phyloP scores from a whole-genome alignment of 2,797 vertebrate genomes.

The Epinephelus awoara region DNA sequence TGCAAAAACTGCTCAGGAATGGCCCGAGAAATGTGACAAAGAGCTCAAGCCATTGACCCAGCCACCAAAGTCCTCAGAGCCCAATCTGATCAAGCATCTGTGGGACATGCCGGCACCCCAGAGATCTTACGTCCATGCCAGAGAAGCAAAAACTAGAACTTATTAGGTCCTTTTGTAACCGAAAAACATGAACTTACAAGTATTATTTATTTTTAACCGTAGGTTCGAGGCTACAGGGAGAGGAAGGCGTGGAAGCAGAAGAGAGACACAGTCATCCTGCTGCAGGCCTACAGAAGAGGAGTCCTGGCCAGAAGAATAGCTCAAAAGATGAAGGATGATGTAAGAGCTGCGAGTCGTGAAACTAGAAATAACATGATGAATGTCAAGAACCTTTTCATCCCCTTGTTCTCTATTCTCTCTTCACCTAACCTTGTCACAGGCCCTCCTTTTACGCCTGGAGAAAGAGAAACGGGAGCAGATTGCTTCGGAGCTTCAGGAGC shows the following conservation, averaged over 20 bases:
- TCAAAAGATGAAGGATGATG: constrained; percentile 74
- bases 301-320: constrained; percentile 81
- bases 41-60: too few relatives aligned
- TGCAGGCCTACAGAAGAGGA: constrained; percentile 89
- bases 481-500: constrained; percentile 60
- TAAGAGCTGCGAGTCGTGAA: constrained; percentile 52
- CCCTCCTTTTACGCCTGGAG: constrained; percentile 50
- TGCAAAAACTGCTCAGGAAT: too few relatives aligned
- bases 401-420: constrained; percentile 24
- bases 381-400: background rate
- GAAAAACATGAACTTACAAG: too few relatives aligned
- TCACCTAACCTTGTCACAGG: constrained; percentile 63
- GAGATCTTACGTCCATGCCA: too few relatives aligned
- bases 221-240: constrained; percentile 86
- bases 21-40: too few relatives aligned
- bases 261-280: constrained; percentile 82
- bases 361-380: background rate
- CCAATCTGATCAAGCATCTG: too few relatives aligned
- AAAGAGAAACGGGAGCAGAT: constrained; percentile 43
- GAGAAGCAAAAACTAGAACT: too few relatives aligned
- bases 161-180: too few relatives aligned
- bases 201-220: background rate
- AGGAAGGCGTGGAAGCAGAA: constrained; percentile 81
- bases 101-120: too few relatives aligned
- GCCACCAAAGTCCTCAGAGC: too few relatives aligned